These are phyloP conservation scores for Mactra quadrangularis DNA, from an alignment of 1,140 invertebrate genomes.

Conservation along the genomic window DNA sequence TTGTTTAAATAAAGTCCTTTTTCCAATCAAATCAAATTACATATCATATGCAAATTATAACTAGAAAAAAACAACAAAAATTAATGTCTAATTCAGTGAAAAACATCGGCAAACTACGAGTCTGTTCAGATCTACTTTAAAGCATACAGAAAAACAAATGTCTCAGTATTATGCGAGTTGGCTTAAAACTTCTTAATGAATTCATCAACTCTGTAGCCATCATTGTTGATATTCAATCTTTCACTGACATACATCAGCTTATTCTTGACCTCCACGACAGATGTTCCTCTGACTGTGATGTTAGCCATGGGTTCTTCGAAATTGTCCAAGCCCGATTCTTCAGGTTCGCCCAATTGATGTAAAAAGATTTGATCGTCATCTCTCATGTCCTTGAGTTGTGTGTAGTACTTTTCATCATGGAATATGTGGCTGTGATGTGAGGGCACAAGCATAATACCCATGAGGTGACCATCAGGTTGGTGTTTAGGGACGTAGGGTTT, in stretches of 20 bases:
- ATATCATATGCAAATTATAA: no score
- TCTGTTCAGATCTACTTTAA: no score
- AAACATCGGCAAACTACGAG: no score
- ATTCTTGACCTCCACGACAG: constrained; percentile 21
- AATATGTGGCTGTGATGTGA: constrained; percentile 63
- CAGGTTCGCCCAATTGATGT: constrained; percentile 57
- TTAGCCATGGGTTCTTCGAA: constrained; percentile 66
- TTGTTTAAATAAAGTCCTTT: no score
- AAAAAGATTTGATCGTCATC: constrained; percentile 47
- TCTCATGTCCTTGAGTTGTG: constrained; percentile 38
- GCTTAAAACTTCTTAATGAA: no score
- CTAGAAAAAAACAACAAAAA: no score
- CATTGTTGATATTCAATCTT: constrained; percentile 51
- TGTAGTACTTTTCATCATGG: not conserved
- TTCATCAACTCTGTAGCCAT: constrained; percentile 54
- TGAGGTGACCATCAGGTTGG: constrained; percentile 17
- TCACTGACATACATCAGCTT: constrained; percentile 62
- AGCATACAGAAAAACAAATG: no score
- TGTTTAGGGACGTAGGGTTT: constrained; percentile 58
- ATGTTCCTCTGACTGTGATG: constrained; percentile 61
- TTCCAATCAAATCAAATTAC: no score
- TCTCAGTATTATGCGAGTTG: no score
- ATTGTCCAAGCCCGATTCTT: not conserved
- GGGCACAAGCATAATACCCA: constrained; percentile 70
- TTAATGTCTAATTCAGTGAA: no score